Percentiles rank a stretch among this genome's conserved stretches.
Conservation (phyloP, 1,140 invertebrate genomes). For the Drosophila kikkawai region DNA sequence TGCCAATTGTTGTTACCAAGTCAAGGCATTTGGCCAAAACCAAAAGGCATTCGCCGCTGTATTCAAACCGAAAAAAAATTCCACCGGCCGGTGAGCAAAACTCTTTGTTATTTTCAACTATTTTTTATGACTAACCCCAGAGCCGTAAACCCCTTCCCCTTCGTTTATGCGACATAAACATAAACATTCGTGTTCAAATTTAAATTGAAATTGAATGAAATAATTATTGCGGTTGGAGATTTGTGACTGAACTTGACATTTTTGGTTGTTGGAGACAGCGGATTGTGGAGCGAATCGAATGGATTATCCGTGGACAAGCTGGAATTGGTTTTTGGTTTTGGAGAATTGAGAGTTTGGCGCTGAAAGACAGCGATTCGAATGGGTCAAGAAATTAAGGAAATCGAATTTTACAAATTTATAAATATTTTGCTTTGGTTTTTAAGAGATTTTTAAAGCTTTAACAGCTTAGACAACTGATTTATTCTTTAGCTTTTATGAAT, state of each 20-base stretch:
- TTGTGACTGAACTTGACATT: conserved; percentile 74
- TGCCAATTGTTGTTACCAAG: conserved; percentile 10
- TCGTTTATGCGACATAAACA: conserved; percentile 53
- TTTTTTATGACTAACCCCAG: conserved; percentile 66
- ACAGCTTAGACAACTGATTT: not conserved
- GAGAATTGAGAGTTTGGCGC: conserved; percentile 27
- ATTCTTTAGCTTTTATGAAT: no score
- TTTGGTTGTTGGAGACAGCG: conserved; percentile 24
- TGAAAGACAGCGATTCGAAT: conserved; percentile 19
- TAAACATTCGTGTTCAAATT: conserved; percentile 71
- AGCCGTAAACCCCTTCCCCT: not conserved
- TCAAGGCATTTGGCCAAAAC: conserved; percentile 31
- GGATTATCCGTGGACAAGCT: conserved; percentile 32
- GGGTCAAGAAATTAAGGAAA: conserved; percentile 2
- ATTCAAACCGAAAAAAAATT: conserved; percentile 36
- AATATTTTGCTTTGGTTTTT: not conserved
- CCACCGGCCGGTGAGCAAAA: conserved; percentile 57
- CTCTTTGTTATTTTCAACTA: conserved; percentile 40
- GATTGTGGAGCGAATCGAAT: conserved; percentile 36
- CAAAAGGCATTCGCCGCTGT: conserved; percentile 36
- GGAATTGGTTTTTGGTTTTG: conserved; percentile 38
- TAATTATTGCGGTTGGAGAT: conserved; percentile 69
- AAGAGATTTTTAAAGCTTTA: no score
- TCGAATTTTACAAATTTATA: no score
- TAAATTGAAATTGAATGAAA: conserved; percentile 77